Conservation (phyloP, 2,888 invertebrate genomes). For the Dascillus cervinus region DNA sequence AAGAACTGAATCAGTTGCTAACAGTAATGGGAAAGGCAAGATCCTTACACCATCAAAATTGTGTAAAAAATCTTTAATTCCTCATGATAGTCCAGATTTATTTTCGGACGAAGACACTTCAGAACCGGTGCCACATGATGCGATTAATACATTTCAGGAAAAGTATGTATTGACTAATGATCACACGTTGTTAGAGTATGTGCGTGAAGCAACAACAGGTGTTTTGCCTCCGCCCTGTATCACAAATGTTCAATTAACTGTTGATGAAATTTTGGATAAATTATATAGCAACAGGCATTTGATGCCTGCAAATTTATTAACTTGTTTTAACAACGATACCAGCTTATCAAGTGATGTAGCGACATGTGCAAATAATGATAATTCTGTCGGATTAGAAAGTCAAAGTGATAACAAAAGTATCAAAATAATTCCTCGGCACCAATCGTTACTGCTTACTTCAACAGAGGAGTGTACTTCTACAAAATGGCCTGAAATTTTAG, state of each 20-base stretch:
- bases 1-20: neutral
- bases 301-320: neutral
- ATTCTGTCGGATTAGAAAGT: too few relatives aligned
- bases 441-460: constrained; percentile 32
- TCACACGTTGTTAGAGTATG: constrained; percentile 36
- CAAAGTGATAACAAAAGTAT: neutral
- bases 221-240: constrained; percentile 69
- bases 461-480: neutral
- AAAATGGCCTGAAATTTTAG: constrained; percentile 54
- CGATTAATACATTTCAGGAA: constrained; percentile 21
- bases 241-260: constrained; percentile 59
- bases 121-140: constrained; percentile 31
- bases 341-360: too few relatives aligned
- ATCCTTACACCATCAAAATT: constrained; percentile 29
- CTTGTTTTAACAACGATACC: constrained; percentile 23
- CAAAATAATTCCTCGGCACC: constrained; percentile 8
- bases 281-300: constrained; percentile 15
- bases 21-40: constrained; percentile 4
- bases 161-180: constrained; percentile 34
- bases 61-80: constrained; percentile 21
- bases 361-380: too few relatives aligned
- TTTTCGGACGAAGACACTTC: constrained; percentile 53
- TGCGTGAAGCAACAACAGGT: constrained; percentile 57
- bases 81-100: constrained; percentile 50
- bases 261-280: constrained; percentile 54